Evolutionary conservation across 2,888 invertebrate genomes (phyloP), one percentile per base, ranked within the genome.

Genomic region (Poecilus cupreus): DNA sequence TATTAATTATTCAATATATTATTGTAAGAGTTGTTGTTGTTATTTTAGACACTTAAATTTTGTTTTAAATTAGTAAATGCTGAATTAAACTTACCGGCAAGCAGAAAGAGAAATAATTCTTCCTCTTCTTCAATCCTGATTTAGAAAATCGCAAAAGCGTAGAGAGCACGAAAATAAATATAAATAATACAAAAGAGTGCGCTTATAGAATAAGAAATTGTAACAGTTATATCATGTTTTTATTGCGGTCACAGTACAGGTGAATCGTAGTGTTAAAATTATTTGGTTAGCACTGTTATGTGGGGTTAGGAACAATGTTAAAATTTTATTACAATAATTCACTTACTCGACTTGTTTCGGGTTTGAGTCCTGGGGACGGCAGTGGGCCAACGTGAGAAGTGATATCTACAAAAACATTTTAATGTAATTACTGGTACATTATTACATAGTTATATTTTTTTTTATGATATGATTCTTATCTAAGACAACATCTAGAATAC

Each of bases 331-430:
- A 60, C 22, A 43, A 72, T 80, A 64, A 80, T 68, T 76, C 82
- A 86, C 86, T 87, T 84, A 86, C 86, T 86, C 85, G 75, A 85
- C 84, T 72, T 82, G 24, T 49, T 82, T 82, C 49, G 81, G 80
- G 68, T 75, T 57, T 80, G 72, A 51, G 10, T 51, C 26, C 76
- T 86, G 86, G 11, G 87, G 86, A 60, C 86, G 83, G 78, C 84
- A 82, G 32, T 83, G 68, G 13, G 84, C 85, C 43, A 84, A 82
- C 20, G 83, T 68, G 18, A 68, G 82, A 5, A 86, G 64, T 8
- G 84, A 82, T 82, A 85, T 60, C 86, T 86, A 82, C 80, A 85
- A 85, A 83, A 82, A 81, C 32, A 82, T 54, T 32, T 74, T 57
- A 39, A 32, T 60, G 18, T 68, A 11, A 37, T 32, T 37, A 32